phyloP scores from a whole-genome alignment of 2,888 invertebrate species.

The Ceratothoa steindachneri region DNA sequence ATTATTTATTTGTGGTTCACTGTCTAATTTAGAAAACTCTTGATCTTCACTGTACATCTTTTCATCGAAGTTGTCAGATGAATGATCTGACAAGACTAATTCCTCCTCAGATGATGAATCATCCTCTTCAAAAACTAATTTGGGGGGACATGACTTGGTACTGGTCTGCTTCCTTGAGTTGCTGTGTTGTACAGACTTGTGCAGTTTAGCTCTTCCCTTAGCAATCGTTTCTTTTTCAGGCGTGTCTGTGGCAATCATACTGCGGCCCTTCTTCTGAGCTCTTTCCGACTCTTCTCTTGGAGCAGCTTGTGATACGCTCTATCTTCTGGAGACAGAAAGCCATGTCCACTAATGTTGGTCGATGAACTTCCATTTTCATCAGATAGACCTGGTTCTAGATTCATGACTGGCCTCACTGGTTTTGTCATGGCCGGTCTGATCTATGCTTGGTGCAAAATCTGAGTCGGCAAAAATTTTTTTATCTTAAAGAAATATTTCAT shows the following conservation, averaged over 20 bases:
- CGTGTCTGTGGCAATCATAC: conserved; percentile 20
- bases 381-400: conserved; percentile 10
- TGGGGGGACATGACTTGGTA: not conserved
- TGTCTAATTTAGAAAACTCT: not conserved
- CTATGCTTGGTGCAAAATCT: conserved; percentile 21
- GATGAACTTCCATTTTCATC: conserved; percentile 6
- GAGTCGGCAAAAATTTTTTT: conserved; percentile 13
- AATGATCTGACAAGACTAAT: conserved; percentile 15
- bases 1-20: conserved; percentile 11
- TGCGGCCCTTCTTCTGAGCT: conserved; percentile 11
- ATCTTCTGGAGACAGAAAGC: conserved; percentile 15
- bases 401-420: not conserved
- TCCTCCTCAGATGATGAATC: conserved; percentile 17
- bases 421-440: conserved; percentile 1
- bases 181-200: not conserved
- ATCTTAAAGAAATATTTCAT: conserved; percentile 21
- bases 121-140: conserved; percentile 3
- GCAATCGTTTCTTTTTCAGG: conserved; percentile 22
- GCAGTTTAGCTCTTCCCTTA: conserved; percentile 4
- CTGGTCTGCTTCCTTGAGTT: not conserved
- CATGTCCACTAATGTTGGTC: conserved; percentile 2
- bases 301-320: conserved; percentile 9
- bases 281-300: conserved; percentile 14
- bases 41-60: not conserved
- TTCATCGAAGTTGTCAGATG: conserved; percentile 15